A percentile compares a stretch with the other conserved stretches of the same genome.
phyloP scores from a whole-genome alignment of 2,797 vertebrate species.

The Zalophus californianus region DNA sequence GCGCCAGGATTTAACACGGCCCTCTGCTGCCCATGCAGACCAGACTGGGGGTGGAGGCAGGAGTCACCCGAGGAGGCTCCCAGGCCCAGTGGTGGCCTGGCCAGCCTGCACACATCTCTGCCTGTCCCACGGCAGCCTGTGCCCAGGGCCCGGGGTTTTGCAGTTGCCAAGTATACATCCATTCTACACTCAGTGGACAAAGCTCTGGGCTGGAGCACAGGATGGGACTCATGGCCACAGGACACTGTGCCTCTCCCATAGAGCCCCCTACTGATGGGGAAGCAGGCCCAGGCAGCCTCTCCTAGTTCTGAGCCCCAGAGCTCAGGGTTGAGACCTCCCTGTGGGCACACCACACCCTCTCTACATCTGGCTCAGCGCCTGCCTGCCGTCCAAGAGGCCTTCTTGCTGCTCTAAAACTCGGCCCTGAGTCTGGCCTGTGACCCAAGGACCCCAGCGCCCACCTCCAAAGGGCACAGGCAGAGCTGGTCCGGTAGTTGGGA shows the following conservation, averaged over 20 bases:
- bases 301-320: neutral
- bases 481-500: neutral
- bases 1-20: accelerated
- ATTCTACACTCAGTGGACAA: neutral
- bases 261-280: neutral
- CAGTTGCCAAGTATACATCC: no score
- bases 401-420: neutral
- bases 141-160: neutral
- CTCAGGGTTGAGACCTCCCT: neutral
- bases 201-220: neutral
- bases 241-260: neutral
- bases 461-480: neutral
- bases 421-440: neutral
- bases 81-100: neutral
- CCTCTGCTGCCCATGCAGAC: neutral
- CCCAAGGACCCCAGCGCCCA: neutral
- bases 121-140: neutral
- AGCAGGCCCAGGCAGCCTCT: neutral
- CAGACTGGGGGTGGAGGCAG: neutral
- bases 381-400: neutral
- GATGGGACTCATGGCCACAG: neutral
- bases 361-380: no score
- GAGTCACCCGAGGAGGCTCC: no score
- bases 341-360: neutral
- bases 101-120: neutral